A percentile compares a stretch with the other conserved stretches of the same genome.
Conservation (phyloP, 1,140 invertebrate genomes). For the Ips nitidus region DNA sequence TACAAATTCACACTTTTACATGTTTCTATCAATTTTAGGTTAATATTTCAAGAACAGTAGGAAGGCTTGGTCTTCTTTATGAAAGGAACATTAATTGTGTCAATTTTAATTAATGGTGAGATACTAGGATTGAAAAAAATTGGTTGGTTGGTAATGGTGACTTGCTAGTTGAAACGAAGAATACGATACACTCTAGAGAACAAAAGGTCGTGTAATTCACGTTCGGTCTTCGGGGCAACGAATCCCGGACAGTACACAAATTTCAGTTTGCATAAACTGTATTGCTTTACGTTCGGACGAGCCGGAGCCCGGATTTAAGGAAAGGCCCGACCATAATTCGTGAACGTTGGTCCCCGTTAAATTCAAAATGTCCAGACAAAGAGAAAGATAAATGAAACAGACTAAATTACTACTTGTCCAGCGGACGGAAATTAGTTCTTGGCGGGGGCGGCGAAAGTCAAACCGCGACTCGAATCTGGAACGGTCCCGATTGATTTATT, state of each 20-base stretch:
- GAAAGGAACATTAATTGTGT: too few species aligned
- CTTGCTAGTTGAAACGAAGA: too few species aligned
- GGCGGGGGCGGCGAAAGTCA: conserved; percentile 43
- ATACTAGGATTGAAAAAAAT: too few species aligned
- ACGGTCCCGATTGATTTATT: background rate
- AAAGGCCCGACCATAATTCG: conserved; percentile 30
- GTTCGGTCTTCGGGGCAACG: too few species aligned
- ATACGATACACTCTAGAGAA: too few species aligned
- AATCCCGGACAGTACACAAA: conserved; percentile 1
- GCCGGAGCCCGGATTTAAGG: conserved; percentile 26
- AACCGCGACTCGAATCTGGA: conserved; percentile 29
- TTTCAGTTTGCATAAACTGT: conserved; percentile 26
- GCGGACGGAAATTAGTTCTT: conserved; percentile 45
- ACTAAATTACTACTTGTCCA: conserved; percentile 45
- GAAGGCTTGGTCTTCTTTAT: too few species aligned
- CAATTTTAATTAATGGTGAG: too few species aligned
- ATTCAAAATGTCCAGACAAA: conserved; percentile 39
- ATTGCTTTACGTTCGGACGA: conserved; percentile 25
- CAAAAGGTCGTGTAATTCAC: too few species aligned
- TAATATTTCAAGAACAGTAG: too few species aligned
- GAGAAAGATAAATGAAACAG: conserved; percentile 47
- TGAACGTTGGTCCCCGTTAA: conserved; percentile 34
- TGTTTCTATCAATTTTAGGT: too few species aligned
- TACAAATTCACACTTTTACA: too few species aligned
- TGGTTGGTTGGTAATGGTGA: too few species aligned